These are phyloP conservation scores for Syngnathus scovelli DNA, from an alignment of 2,113 vertebrate genomes.

Conservation along the genomic window DNA sequence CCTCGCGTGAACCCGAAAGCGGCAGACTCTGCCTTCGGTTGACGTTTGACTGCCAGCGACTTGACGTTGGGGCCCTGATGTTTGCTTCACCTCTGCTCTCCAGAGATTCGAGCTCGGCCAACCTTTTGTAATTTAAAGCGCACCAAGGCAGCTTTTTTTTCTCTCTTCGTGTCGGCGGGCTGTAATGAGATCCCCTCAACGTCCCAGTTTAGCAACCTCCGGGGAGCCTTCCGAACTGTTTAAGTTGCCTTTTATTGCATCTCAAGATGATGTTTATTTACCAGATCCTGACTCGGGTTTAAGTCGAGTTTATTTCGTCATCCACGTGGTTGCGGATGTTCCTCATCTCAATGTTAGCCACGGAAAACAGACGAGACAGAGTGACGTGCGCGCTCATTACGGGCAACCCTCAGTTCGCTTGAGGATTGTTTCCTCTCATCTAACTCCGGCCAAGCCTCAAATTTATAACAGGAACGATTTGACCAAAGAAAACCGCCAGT, in stretches of 20 bases:
- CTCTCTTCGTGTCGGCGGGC: constrained; percentile 10
- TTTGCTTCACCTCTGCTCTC: constrained; percentile 48
- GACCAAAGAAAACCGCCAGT: constrained; percentile 6
- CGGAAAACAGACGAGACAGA: constrained; percentile 16
- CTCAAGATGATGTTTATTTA: constrained; percentile 21
- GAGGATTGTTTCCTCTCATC: constrained; percentile 14
- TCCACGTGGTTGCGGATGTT: not conserved
- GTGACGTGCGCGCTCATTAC: constrained; percentile 19
- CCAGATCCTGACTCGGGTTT: constrained; percentile 4
- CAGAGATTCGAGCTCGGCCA: constrained; percentile 38
- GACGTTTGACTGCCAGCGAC: constrained; percentile 47
- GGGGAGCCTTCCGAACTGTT: constrained; percentile 12
- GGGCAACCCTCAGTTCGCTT: constrained; percentile 14
- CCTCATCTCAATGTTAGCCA: constrained; percentile 1
- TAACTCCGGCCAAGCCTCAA: constrained; percentile 14
- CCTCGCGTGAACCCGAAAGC: constrained; percentile 26
- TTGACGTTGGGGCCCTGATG: constrained; percentile 39
- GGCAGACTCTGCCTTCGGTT: constrained; percentile 35
- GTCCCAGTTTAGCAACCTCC: not conserved
- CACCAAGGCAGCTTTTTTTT: constrained; percentile 42
- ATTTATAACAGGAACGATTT: constrained; percentile 1
- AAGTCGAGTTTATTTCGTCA: not conserved
- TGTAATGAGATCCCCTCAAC: constrained; percentile 22
- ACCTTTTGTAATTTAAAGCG: constrained; percentile 58
- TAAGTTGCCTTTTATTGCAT: constrained; percentile 28